Evolutionary conservation across 2,113 vertebrate species (phyloP).

Genomic region (Caretta caretta): DNA sequence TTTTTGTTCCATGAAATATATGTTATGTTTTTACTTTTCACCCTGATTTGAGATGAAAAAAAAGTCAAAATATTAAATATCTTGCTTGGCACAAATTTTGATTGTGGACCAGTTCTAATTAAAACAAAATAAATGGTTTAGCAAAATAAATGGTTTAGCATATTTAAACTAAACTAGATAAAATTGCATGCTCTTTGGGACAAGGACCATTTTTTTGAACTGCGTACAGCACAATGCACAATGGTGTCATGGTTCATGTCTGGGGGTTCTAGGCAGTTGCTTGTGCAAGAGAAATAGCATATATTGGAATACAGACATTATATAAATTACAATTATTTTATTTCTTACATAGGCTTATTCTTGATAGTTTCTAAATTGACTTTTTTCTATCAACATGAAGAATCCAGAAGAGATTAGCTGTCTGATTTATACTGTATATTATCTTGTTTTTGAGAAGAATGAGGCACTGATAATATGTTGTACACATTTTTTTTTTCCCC

Average conservation of each 20-base stretch:
- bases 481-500: no score
- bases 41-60: background rate
- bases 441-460: no score
- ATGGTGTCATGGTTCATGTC: background rate
- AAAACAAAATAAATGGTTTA: background rate
- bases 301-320: background rate
- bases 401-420: no score
- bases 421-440: no score
- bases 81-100: background rate
- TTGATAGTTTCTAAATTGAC: no score
- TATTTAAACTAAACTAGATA: no score
- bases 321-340: background rate
- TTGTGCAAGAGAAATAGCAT: background rate
- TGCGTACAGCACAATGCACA: background rate
- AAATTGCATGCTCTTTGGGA: background rate
- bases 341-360: no score
- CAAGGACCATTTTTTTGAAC: background rate
- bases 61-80: background rate
- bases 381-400: no score
- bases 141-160: accelerated
- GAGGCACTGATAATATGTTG: no score
- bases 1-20: background rate
- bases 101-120: accelerated
- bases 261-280: background rate
- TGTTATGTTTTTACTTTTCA: background rate